Conservation (phyloP, 1,140 invertebrate genomes). For the Parapsyche elsis region DNA sequence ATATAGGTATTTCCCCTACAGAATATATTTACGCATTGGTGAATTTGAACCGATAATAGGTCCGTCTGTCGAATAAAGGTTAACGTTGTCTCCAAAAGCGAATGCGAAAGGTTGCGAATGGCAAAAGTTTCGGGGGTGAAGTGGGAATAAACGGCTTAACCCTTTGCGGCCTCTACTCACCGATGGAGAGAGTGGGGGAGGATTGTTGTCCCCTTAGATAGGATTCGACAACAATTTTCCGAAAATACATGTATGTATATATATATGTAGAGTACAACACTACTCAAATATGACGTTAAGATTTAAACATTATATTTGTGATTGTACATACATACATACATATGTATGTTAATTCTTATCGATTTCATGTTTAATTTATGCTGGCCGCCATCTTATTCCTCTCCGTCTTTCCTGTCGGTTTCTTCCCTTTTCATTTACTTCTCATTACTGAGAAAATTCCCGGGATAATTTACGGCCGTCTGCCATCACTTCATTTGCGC, state of each 20-base stretch:
- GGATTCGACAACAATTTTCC: neutral
- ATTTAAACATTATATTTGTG: no score
- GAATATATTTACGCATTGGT: conserved; percentile 43
- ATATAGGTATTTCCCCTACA: neutral
- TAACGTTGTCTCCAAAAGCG: conserved; percentile 18
- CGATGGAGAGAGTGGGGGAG: neutral
- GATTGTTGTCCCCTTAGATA: neutral
- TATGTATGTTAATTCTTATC: neutral
- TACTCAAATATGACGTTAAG: no score
- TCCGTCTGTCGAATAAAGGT: conserved; percentile 38
- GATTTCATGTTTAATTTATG: conserved; percentile 11
- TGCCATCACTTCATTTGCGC: conserved; percentile 31
- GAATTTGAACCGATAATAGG: conserved; percentile 41
- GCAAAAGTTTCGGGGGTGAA: conserved; percentile 34
- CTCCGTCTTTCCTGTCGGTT: neutral
- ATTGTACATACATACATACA: no score
- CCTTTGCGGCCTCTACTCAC: conserved; percentile 41
- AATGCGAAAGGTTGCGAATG: conserved; percentile 37
- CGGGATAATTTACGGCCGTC: conserved; percentile 25
- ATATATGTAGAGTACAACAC: no score
- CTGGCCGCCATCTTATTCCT: neutral
- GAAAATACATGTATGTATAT: no score
- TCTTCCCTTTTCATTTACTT: conserved; percentile 23
- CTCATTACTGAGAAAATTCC: conserved; percentile 27
- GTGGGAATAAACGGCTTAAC: conserved; percentile 45